Conservation (phyloP, 1,140 invertebrate genomes). For the Drosophila nannoptera region DNA sequence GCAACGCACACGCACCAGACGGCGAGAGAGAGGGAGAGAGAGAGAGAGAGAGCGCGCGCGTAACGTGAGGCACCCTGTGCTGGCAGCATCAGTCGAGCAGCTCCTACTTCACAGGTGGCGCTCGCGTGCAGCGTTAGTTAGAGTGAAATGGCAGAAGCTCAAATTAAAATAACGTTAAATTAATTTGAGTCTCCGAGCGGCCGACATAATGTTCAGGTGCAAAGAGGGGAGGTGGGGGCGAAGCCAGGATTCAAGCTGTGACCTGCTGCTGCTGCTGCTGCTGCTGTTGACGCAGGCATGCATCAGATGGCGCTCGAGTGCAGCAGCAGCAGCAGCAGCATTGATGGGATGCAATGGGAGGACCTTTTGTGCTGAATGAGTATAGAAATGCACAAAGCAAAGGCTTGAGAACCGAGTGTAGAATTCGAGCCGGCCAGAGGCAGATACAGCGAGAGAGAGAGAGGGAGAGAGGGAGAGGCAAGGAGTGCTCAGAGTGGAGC, state of each 20-base stretch:
- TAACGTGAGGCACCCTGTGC: slow-evolving; percentile 66
- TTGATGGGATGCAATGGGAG: slow-evolving; percentile 32
- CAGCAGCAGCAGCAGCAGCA: slow-evolving; percentile 17
- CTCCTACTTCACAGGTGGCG: slow-evolving; percentile 30
- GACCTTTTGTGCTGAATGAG: slow-evolving; percentile 10
- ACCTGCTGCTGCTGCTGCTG: not conserved
- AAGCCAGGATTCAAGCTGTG: not conserved
- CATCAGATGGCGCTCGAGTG: slow-evolving; percentile 28
- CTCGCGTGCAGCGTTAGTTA: slow-evolving; percentile 16
- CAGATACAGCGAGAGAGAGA: not conserved
- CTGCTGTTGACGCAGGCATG: slow-evolving; percentile 4
- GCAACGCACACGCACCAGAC: slow-evolving; percentile 12
- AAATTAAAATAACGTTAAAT: slow-evolving; percentile 77
- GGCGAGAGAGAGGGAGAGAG: too few relatives aligned
- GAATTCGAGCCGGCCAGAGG: not conserved
- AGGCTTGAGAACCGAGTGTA: not conserved
- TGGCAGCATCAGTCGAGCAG: slow-evolving; percentile 45
- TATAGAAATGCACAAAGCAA: slow-evolving; percentile 33
- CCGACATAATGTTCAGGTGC: slow-evolving; percentile 34
- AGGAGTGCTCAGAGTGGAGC: too few relatives aligned
- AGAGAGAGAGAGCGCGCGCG: too few relatives aligned
- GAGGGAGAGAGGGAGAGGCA: not conserved
- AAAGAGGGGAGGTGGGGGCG: not conserved
- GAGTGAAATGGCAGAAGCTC: slow-evolving; percentile 43
- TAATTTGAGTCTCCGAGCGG: slow-evolving; percentile 69